These are phyloP conservation scores for Mechanitis messenoides DNA, from an alignment of 2,888 invertebrate genomes.

Conservation along the genomic window DNA sequence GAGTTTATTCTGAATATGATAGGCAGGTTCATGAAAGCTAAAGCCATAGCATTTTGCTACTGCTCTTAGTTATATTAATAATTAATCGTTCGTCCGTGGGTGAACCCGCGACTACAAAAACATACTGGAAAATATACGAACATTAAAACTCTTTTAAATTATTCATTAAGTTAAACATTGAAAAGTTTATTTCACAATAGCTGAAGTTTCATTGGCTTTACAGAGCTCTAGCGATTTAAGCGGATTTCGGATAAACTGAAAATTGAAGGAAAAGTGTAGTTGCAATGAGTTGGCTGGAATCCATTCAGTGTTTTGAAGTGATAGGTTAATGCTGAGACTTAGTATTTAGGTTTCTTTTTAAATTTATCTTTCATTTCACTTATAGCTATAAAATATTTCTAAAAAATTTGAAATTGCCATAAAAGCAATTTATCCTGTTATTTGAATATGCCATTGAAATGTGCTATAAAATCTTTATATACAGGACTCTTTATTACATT, in stretches of 20 bases:
- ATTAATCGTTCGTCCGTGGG: too few species aligned
- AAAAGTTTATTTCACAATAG: conserved; percentile 5
- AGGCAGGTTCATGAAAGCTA: too few species aligned
- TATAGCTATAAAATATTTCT: too few species aligned
- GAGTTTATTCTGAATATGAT: too few species aligned
- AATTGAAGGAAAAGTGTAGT: conserved; percentile 34
- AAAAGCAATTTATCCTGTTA: neutral
- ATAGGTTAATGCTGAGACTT: neutral
- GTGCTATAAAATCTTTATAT: conserved; percentile 19
- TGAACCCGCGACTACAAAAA: too few species aligned
- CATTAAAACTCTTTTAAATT: neutral
- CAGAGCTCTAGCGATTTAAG: conserved; percentile 21
- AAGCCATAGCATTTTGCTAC: too few species aligned
- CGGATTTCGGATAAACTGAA: conserved; percentile 30
- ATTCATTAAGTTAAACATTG: conserved; percentile 6
- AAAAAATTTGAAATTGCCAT: too few species aligned
- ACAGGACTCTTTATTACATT: conserved; percentile 24
- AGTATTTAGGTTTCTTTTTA: neutral
- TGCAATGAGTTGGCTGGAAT: conserved; percentile 34
- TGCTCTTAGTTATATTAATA: too few species aligned
- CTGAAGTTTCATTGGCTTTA: conserved; percentile 18
- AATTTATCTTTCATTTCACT: too few species aligned
- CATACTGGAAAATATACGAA: too few species aligned
- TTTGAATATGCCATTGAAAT: conserved; percentile 1
- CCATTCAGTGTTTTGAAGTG: conserved; percentile 26